phyloP scores from a whole-genome alignment of 2,888 invertebrate genomes.

The Eurytoma adleriae region DNA sequence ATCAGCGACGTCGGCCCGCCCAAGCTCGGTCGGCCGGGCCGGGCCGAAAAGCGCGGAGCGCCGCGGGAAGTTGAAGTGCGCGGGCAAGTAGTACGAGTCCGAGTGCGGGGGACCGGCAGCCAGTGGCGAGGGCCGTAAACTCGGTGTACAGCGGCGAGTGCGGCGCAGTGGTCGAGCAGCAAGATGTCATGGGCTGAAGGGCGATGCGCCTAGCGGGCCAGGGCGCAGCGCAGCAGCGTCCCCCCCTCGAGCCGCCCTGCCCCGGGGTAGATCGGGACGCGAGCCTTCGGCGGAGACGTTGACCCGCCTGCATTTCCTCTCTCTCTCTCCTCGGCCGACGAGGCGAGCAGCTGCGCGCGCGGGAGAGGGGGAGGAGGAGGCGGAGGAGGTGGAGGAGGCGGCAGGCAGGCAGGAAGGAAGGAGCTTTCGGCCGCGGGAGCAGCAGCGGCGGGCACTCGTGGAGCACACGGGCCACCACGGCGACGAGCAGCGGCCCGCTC shows the following conservation, averaged over 20 bases:
- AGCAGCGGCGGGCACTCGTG: neutral
- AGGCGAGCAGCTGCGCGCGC: neutral
- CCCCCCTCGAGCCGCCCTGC: neutral
- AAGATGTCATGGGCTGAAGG: conserved; percentile 36
- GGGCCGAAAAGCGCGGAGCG: too few species aligned
- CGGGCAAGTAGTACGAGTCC: conserved; percentile 53
- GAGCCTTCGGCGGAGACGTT: conserved; percentile 24
- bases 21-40: too few species aligned
- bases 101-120: conserved; percentile 43
- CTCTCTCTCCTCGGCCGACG: conserved; percentile 37
- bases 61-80: neutral
- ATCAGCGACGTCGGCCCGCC: too few species aligned
- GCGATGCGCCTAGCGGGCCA: conserved; percentile 22
- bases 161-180: neutral
- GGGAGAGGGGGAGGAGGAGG: neutral
- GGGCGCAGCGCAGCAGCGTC: conserved; percentile 1
- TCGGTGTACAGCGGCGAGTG: neutral
- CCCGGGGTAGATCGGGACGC: neutral
- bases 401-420: conserved; percentile 12
- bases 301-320: conserved; percentile 42
- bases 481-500: conserved; percentile 30
- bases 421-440: conserved; percentile 26
- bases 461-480: conserved; percentile 35
- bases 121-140: neutral
- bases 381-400: neutral